Evolutionary conservation across 2,888 invertebrate species (phyloP).

Genomic region (Hyppa rectilinea): DNA sequence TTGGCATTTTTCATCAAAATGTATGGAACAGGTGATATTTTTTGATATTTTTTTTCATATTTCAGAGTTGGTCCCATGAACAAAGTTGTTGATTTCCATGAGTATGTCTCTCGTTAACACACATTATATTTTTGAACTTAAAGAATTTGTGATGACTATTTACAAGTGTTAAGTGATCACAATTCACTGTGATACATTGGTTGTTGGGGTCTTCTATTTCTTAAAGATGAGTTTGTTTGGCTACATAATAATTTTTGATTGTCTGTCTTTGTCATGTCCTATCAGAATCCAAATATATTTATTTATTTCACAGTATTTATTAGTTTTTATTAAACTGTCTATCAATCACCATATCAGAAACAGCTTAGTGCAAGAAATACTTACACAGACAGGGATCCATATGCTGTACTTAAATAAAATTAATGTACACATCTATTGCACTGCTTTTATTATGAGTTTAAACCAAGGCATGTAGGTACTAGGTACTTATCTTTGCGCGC

Average conservation of each 20-base stretch:
- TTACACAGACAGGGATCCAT: not conserved
- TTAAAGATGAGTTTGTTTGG: not conserved
- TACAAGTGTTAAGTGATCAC: not conserved
- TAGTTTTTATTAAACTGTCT: constrained; percentile 20
- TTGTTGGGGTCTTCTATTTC: not conserved
- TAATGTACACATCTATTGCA: not conserved
- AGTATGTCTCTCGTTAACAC: too few species aligned
- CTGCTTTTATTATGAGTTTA: not conserved
- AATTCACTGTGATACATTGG: not conserved
- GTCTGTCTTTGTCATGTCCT: not conserved
- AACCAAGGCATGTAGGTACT: too few species aligned
- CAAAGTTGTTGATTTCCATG: too few species aligned
- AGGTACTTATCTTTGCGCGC: too few species aligned
- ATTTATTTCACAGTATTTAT: constrained; percentile 17
- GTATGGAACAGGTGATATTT: too few species aligned
- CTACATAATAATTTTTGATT: not conserved
- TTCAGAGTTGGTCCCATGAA: too few species aligned
- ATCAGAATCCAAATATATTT: constrained; percentile 14
- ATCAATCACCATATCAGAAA: not conserved
- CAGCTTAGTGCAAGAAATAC: not conserved
- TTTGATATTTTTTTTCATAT: too few species aligned
- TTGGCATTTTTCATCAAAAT: too few species aligned
- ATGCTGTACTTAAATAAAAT: not conserved
- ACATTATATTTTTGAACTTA: constrained; percentile 3
- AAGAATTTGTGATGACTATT: not conserved